A percentile compares a stretch with the other conserved stretches of the same genome.
Evolutionary conservation across 2,888 invertebrate genomes (phyloP).

Genomic region (Hymenopus coronatus): DNA sequence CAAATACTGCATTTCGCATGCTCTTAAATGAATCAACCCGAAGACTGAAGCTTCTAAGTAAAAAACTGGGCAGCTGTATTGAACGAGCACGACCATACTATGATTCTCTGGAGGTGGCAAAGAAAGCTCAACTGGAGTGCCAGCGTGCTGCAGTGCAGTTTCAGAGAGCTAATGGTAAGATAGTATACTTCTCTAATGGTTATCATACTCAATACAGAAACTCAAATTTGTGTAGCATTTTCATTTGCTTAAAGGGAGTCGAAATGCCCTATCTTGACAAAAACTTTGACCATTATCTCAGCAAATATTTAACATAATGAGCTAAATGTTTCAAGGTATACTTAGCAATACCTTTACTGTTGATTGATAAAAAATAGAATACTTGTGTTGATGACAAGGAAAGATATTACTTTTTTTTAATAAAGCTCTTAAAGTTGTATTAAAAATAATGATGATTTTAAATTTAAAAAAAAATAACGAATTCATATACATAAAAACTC

Average conservation of each 20-base stretch:
- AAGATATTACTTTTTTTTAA: too few species aligned
- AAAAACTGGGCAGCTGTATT: constrained; percentile 80
- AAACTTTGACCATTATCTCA: too few species aligned
- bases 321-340: too few species aligned
- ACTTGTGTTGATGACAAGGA: too few species aligned
- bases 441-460: too few species aligned
- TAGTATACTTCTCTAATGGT: constrained; percentile 7
- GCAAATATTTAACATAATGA: too few species aligned
- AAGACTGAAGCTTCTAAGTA: constrained; percentile 73
- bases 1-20: constrained; percentile 76
- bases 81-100: constrained; percentile 88
- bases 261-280: too few species aligned
- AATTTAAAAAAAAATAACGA: too few species aligned
- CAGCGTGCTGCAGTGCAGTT: constrained; percentile 88
- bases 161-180: constrained; percentile 80
- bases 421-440: too few species aligned
- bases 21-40: constrained; percentile 80
- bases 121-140: constrained; percentile 61
- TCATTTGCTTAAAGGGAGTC: not conserved
- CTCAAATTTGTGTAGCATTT: not conserved
- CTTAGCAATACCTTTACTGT: too few species aligned
- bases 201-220: not conserved
- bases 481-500: too few species aligned
- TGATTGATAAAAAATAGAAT: not conserved
- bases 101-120: constrained; percentile 58